These are phyloP conservation scores for Cromileptes altivelis DNA, from an alignment of 2,113 vertebrate species.

Conservation along the genomic window DNA sequence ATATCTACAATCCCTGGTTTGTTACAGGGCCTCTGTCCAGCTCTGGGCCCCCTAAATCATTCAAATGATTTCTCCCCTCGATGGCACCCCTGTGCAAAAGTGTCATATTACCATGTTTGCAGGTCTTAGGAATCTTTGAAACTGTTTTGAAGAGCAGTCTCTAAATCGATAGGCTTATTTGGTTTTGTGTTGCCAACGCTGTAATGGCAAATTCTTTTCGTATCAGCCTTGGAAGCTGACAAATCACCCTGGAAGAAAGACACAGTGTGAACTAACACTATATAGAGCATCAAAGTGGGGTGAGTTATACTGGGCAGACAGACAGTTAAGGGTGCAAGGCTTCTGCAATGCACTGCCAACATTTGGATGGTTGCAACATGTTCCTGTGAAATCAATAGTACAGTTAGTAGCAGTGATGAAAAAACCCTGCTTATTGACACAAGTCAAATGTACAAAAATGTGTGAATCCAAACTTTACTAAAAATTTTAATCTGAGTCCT, in stretches of 20 bases:
- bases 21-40: conserved; percentile 27
- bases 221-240: conserved; percentile 1
- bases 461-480: not conserved
- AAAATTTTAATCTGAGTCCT: not conserved
- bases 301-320: conserved; percentile 9
- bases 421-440: not conserved
- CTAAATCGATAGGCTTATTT: conserved; percentile 43
- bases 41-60: conserved; percentile 45
- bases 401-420: not conserved
- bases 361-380: not conserved
- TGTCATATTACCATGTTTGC: conserved; percentile 18
- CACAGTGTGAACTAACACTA: not conserved
- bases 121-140: conserved; percentile 42
- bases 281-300: not conserved
- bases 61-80: conserved; percentile 9
- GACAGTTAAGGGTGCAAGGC: not conserved
- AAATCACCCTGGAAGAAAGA: conserved; percentile 9
- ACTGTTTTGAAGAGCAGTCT: conserved; percentile 19
- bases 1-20: conserved; percentile 55
- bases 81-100: conserved; percentile 23
- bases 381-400: conserved; percentile 1
- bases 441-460: not conserved
- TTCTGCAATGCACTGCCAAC: not conserved
- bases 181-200: conserved; percentile 18
- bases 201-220: conserved; percentile 17